phyloP scores from a whole-genome alignment of 2,888 invertebrate genomes.

The Pristionchus arcanus region DNA sequence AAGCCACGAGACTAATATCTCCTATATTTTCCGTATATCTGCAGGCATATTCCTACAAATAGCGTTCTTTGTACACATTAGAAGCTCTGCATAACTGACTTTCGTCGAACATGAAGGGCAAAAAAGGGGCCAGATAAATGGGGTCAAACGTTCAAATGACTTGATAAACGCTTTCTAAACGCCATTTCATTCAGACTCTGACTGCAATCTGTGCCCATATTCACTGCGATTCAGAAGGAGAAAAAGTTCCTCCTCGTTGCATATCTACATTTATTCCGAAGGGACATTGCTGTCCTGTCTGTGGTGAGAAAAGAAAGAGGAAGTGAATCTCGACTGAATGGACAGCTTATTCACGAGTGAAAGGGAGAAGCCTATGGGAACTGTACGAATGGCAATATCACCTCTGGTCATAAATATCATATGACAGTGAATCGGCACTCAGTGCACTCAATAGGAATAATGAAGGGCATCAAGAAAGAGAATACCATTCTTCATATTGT shows the following conservation, averaged over 20 bases:
- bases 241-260: conserved; percentile 53
- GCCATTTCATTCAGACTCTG: conserved; percentile 61
- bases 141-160: background rate
- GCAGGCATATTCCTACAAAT: background rate
- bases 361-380: background rate
- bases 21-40: background rate
- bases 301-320: conserved; percentile 58
- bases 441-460: background rate
- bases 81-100: background rate
- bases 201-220: conserved; percentile 60
- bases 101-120: background rate
- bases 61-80: background rate
- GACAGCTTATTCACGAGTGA: background rate
- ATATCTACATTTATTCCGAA: conserved; percentile 59
- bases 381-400: background rate
- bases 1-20: background rate
- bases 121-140: background rate
- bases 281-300: conserved; percentile 67
- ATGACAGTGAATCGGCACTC: background rate
- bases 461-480: background rate
- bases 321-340: background rate
- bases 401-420: background rate
- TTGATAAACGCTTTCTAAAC: background rate
- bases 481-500: background rate
- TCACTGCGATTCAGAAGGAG: background rate